Evolutionary conservation across 2,888 invertebrate genomes (phyloP).

Genomic region (Apodemia mormo): DNA sequence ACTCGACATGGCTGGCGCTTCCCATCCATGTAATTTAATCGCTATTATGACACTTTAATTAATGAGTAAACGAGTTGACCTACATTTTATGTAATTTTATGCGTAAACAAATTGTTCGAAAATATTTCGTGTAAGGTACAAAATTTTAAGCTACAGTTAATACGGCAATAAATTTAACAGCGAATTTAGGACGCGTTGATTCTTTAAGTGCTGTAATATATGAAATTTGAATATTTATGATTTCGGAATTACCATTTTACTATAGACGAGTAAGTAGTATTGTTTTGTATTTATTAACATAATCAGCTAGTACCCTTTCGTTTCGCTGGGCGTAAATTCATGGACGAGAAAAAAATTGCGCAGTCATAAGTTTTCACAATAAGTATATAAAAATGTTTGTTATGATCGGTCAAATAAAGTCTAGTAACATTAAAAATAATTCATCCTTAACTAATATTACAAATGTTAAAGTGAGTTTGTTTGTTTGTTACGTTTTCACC

Average conservation of each 20-base stretch:
- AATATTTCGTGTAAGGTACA: conserved; percentile 10
- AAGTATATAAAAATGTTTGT: no score
- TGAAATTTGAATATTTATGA: conserved; percentile 1
- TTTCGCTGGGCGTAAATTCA: no score
- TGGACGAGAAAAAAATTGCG: no score
- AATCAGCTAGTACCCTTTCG: no score
- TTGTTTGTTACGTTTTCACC: no score
- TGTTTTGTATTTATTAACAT: no score
- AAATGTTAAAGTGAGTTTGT: no score
- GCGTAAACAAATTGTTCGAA: conserved; percentile 35
- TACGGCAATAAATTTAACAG: conserved; percentile 3
- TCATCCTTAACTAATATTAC: no score
- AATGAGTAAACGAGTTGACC: conserved; percentile 52
- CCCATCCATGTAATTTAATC: conserved; percentile 65
- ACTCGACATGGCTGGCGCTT: conserved; percentile 52
- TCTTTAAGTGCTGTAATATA: background rate
- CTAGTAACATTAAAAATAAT: no score
- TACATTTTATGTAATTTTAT: conserved; percentile 43
- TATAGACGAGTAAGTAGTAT: no score
- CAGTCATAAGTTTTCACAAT: no score
- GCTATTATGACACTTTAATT: conserved; percentile 62
- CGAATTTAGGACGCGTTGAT: conserved; percentile 7
- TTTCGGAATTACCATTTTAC: background rate
- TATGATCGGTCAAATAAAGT: no score
- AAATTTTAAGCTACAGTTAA: conserved; percentile 17